phyloP scores from a whole-genome alignment of 1,140 invertebrate species.

The Heliconius himera region DNA sequence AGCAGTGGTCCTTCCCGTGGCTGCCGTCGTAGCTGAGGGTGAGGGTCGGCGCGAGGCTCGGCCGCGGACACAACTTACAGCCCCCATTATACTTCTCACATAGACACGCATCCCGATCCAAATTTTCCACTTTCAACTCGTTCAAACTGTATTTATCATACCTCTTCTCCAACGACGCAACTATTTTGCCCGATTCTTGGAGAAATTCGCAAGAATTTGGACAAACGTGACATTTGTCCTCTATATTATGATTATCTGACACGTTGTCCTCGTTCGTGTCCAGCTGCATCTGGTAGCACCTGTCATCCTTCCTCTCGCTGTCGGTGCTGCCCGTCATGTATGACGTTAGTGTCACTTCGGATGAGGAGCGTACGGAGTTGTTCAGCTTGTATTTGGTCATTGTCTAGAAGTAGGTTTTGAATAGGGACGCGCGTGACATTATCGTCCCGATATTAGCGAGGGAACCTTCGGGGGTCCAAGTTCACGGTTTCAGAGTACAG shows the following conservation, averaged over 20 bases:
- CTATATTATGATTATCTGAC: conserved; percentile 54
- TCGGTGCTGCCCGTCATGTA: conserved; percentile 68
- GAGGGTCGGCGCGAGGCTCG: conserved; percentile 55
- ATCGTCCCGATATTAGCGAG: conserved; percentile 36
- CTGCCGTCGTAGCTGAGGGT: conserved; percentile 50
- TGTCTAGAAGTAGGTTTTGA: conserved; percentile 59
- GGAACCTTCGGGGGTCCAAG: conserved; percentile 2
- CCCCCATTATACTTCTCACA: conserved; percentile 73
- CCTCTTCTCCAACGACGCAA: conserved; percentile 57
- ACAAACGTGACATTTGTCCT: conserved; percentile 56
- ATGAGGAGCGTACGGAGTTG: conserved; percentile 63
- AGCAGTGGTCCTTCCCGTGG: conserved; percentile 48
- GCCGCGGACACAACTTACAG: conserved; percentile 69
- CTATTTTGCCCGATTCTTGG: conserved; percentile 54
- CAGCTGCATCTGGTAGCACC: conserved; percentile 47
- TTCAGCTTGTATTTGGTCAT: conserved; percentile 81
- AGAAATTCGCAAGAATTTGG: conserved; percentile 60
- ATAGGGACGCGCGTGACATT: conserved; percentile 63
- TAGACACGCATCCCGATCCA: conserved; percentile 65
- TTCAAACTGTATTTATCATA: conserved; percentile 67
- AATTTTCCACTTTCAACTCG: conserved; percentile 64
- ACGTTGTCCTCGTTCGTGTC: conserved; percentile 59
- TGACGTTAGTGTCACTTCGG: conserved; percentile 77
- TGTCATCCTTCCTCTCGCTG: conserved; percentile 46
- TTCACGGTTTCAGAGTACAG: conserved; percentile 26